Evolutionary conservation across 2,888 invertebrate genomes (phyloP), one percentile per base, ranked within the genome.

Genomic region (Zele albiditarsus): DNA sequence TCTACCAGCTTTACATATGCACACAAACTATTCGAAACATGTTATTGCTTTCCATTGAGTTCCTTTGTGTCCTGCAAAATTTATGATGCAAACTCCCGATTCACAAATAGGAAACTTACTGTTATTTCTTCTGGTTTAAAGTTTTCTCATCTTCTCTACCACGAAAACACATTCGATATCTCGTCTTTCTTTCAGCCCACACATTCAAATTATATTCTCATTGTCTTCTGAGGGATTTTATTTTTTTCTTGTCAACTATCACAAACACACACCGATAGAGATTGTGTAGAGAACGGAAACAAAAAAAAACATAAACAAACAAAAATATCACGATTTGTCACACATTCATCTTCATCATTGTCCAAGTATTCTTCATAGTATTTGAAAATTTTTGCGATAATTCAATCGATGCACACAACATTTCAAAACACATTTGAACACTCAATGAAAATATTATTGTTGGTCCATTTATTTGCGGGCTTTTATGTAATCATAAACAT

Each of bases 281-380:
- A 27, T 60, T 14, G 6, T n/a, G 6, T 4, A 60, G 3, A 60
- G 4, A 60, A 63, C 33, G n/a, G 57, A 68, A 31, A 33, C 10
- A 68, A 20, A 23, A 68, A 68, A 16, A 69, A 69, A 20, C 38
- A 38, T 12, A 12, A 38, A 12, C 38, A 16, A n/a, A 58, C 14
- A 33, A 25, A 58, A 69, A 60, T 58, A 33, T 28, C 25, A 20
- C 53, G 69, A 23, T 69, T 69, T 42, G 58, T 69, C 58, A 69
- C 58, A 33, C 33, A 23, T 14, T 57, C 38, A n/a, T 28, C 14
- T 38, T 27, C 25, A 23, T 16, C 4, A 58, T 38, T n/a, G 58
- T 69, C 57, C 57, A 25, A 58, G 12, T 38, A 25, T 69, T 25
- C n/a, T 38, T 69, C 16, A 69, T 58, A 58, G 42, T 69, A 12